Conservation (phyloP, 2,113 vertebrate genomes). For the Thryonomys swinderianus region DNA sequence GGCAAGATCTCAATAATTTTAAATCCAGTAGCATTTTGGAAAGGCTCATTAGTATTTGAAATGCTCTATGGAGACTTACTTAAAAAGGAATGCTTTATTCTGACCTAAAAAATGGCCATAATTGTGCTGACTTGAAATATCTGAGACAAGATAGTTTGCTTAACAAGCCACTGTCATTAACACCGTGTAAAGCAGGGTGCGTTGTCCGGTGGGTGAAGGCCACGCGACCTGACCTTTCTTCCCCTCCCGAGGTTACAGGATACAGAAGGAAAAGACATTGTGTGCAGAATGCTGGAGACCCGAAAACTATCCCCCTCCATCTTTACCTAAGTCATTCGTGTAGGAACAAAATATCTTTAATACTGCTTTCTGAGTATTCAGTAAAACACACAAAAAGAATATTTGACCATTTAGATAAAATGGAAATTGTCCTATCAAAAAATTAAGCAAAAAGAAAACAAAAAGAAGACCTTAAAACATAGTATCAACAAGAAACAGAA, state of each 20-base stretch:
- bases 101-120: background rate
- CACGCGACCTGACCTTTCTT: background rate
- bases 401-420: background rate
- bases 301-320: background rate
- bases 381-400: background rate
- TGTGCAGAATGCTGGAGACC: background rate
- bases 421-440: background rate
- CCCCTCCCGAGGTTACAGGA: background rate
- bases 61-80: background rate
- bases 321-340: background rate
- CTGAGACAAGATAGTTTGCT: background rate
- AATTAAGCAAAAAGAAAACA: background rate
- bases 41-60: background rate
- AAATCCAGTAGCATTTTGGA: background rate
- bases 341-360: background rate
- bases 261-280: background rate
- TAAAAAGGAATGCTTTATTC: conserved; percentile 17
- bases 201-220: background rate
- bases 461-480: background rate
- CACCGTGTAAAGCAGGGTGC: background rate
- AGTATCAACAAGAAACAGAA: background rate
- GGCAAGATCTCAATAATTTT: background rate
- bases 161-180: background rate
- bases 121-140: background rate
- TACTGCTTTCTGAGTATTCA: background rate